These are phyloP conservation scores for Leucoraja ocellata DNA, from an alignment of 2,797 vertebrate genomes.

Conservation along the genomic window DNA sequence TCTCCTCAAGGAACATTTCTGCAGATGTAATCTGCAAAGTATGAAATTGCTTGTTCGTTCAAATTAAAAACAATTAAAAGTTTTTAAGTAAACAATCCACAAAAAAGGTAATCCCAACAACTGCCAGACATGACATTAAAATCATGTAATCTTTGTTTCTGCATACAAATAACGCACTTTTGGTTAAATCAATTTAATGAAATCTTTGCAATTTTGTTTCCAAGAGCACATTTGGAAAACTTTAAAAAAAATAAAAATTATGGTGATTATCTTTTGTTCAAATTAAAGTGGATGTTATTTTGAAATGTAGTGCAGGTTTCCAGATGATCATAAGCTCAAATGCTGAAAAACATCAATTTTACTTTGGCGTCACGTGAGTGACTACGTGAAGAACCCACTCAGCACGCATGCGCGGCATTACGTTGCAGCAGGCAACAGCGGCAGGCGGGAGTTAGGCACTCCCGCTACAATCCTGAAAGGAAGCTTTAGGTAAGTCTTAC, in stretches of 20 bases:
- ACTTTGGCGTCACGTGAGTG: too few relatives aligned
- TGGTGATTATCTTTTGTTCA: neutral
- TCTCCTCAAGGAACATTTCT: conserved; percentile 6
- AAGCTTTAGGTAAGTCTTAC: too few relatives aligned
- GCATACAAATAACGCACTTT: neutral
- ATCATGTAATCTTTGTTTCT: neutral
- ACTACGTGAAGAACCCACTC: too few relatives aligned
- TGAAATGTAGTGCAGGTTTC: neutral
- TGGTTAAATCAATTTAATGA: neutral
- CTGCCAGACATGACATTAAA: neutral
- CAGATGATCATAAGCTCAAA: neutral
- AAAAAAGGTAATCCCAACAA: neutral
- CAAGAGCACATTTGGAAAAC: neutral
- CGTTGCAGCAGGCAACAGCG: too few relatives aligned
- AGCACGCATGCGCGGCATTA: too few relatives aligned
- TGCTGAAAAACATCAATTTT: neutral
- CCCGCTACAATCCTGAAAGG: too few relatives aligned
- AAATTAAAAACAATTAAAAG: neutral
- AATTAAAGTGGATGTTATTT: neutral
- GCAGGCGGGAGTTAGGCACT: too few relatives aligned
- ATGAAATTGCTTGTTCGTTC: neutral
- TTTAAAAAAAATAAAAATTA: neutral
- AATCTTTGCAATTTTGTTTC: neutral
- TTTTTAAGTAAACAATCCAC: neutral
- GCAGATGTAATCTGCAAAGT: neutral